phyloP scores from a whole-genome alignment of 1,140 invertebrate genomes.

The Diabrotica virgifera region DNA sequence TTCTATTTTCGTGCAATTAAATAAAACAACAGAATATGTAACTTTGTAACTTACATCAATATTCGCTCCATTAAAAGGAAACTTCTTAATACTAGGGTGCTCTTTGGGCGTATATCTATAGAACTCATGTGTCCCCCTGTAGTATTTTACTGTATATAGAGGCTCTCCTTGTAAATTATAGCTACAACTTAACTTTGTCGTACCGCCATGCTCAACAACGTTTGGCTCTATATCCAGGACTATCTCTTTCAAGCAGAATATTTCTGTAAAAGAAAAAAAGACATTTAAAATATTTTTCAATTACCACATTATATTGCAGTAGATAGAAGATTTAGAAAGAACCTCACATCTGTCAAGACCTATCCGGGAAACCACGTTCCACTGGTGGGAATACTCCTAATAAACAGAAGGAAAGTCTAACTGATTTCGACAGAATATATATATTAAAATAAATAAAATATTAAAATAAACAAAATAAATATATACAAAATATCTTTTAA shows the following conservation, averaged over 20 bases:
- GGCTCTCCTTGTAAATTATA: constrained; percentile 70
- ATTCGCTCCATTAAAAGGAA: constrained; percentile 66
- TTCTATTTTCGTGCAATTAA: too few relatives aligned
- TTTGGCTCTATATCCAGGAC: constrained; percentile 54
- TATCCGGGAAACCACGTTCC: too few relatives aligned
- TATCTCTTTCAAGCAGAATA: constrained; percentile 52
- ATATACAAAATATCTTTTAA: too few relatives aligned
- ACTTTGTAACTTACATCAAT: constrained; percentile 67
- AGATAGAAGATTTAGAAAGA: too few relatives aligned
- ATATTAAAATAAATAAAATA: too few relatives aligned
- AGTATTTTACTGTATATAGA: constrained; percentile 83
- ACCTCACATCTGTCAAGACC: too few relatives aligned
- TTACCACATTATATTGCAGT: too few relatives aligned
- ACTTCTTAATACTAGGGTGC: constrained; percentile 64
- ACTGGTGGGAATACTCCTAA: too few relatives aligned
- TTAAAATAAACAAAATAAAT: too few relatives aligned
- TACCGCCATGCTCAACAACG: constrained; percentile 62
- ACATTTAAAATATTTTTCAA: background rate
- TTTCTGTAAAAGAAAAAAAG: constrained; percentile 37
- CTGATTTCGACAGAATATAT: too few relatives aligned
- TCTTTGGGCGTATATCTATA: constrained; percentile 72
- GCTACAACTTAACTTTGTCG: constrained; percentile 65
- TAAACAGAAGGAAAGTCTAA: too few relatives aligned
- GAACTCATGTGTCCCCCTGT: constrained; percentile 73
- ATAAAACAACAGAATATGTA: background rate